Evolutionary conservation across 2,113 vertebrate genomes (phyloP), one percentile per base, ranked within the genome.

Genomic region (Ancistrus triradiatus): DNA sequence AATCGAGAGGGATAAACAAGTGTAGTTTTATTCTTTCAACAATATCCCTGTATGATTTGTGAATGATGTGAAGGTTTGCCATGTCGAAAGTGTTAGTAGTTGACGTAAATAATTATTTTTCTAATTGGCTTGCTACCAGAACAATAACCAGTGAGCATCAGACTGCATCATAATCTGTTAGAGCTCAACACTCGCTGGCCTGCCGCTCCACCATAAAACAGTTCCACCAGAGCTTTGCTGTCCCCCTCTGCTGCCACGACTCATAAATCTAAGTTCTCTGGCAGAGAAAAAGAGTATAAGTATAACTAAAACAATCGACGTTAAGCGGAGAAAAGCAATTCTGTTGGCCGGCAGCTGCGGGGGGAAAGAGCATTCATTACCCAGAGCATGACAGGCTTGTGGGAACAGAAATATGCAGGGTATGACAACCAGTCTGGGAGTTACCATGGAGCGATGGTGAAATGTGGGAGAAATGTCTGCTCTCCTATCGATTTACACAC

Each of bases 401-500:
- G 82, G 84, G 80, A 83, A 73, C 67, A 75, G 53, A 86, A 84
- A 76, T 79, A 77, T 85, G 81, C 69, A 33, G 77, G 69, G 66
- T 59, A 60, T 24, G 66, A 68, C 80, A 80, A 77, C 84, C 80
- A 83, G 82, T 70, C 70, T 78, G 78, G 67, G 72, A 55, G 70
- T 77, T 72, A 76, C 68, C 81, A 79, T 58, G 63, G 70, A 79
- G 70, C 58, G 62, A 66, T 62, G 40, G 70, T 60, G 49, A 59
- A 58, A 46, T 68, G 59, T 69, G 57, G 57, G 73, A 78, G 73
- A 76, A 61, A 64, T 46, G 59, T 56, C 49, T 60, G 61, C 68
- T 63, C 56, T 61, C 48, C 49, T 68, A 50, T 75, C 56, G 55
- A 57, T 72, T 68, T 72, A 55, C 47, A 11, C 68, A 61, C 19